phyloP scores from a whole-genome alignment of 2,888 invertebrate genomes.

The Byasa hedistus region DNA sequence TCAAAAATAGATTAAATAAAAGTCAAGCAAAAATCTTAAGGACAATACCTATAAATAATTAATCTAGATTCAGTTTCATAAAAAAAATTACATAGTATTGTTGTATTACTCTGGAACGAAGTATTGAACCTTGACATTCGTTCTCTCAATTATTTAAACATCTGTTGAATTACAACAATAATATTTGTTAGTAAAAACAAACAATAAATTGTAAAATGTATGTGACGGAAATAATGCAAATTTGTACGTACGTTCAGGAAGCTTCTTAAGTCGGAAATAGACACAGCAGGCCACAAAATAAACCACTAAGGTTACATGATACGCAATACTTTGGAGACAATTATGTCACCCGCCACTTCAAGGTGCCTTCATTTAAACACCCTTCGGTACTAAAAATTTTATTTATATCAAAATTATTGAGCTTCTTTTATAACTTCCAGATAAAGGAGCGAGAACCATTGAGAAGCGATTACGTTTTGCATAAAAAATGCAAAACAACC shows the following conservation, averaged over 20 bases:
- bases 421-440: constrained; percentile 42
- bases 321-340: constrained; percentile 46
- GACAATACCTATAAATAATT: too few relatives aligned
- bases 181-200: constrained; percentile 4
- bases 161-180: constrained; percentile 26
- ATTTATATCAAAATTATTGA: constrained; percentile 36
- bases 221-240: constrained; percentile 27
- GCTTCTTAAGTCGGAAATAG: constrained; percentile 62
- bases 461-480: constrained; percentile 37
- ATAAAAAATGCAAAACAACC: constrained; percentile 48
- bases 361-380: constrained; percentile 38
- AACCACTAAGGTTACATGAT: constrained; percentile 73
- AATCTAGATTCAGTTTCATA: too few relatives aligned
- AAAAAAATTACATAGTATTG: background rate
- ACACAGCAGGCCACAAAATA: constrained; percentile 63
- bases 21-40: too few relatives aligned
- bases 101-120: background rate
- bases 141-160: constrained; percentile 8
- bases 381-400: constrained; percentile 34
- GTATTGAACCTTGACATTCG: constrained; percentile 30
- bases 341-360: constrained; percentile 52
- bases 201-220: constrained; percentile 15
- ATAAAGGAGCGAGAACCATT: constrained; percentile 34
- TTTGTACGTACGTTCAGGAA: constrained; percentile 51
- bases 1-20: background rate